Percentiles rank a stretch among this genome's conserved stretches.
phyloP scores from a whole-genome alignment of 1,140 invertebrate species.

The Bombyx mandarina region DNA sequence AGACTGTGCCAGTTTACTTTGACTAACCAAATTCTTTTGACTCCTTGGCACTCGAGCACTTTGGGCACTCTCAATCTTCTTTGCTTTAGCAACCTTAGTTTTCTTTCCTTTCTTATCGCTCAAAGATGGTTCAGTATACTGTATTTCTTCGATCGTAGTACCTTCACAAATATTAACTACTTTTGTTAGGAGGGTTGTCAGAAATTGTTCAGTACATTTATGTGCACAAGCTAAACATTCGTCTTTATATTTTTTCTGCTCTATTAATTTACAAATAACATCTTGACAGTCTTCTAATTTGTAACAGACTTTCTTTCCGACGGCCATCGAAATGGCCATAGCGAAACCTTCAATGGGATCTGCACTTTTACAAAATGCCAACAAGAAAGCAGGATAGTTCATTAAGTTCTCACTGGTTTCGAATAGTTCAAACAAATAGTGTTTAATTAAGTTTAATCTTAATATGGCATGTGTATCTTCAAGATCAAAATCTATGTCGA shows the following conservation, averaged over 20 bases:
- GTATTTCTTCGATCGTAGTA: conserved; percentile 40
- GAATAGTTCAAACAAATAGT: conserved; percentile 72
- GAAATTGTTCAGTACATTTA: conserved; percentile 38
- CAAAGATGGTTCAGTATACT: conserved; percentile 27
- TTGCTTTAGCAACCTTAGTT: conserved; percentile 27
- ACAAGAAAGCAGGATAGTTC: conserved; percentile 73
- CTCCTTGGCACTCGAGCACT: conserved; percentile 35
- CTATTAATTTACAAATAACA: conserved; percentile 46
- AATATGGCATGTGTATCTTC: conserved; percentile 30
- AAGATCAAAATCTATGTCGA: conserved; percentile 55
- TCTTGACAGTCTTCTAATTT: conserved; percentile 58
- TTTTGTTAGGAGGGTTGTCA: conserved; percentile 39
- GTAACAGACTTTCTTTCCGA: conserved; percentile 70
- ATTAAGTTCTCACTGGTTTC: conserved; percentile 50
- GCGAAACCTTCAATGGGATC: conserved; percentile 70
- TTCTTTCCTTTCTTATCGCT: conserved; percentile 49
- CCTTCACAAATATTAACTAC: conserved; percentile 52
- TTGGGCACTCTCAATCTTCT: conserved; percentile 29
- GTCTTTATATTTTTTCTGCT: conserved; percentile 47
- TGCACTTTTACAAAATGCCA: conserved; percentile 73
- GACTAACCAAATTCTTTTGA: conserved; percentile 27
- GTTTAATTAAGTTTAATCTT: conserved; percentile 58
- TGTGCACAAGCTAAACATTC: conserved; percentile 43
- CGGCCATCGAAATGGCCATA: conserved; percentile 68
- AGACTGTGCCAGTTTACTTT: conserved; percentile 31